Evolutionary conservation across 2,888 invertebrate genomes (phyloP).

Genomic region (Eremobia ochroleuca): DNA sequence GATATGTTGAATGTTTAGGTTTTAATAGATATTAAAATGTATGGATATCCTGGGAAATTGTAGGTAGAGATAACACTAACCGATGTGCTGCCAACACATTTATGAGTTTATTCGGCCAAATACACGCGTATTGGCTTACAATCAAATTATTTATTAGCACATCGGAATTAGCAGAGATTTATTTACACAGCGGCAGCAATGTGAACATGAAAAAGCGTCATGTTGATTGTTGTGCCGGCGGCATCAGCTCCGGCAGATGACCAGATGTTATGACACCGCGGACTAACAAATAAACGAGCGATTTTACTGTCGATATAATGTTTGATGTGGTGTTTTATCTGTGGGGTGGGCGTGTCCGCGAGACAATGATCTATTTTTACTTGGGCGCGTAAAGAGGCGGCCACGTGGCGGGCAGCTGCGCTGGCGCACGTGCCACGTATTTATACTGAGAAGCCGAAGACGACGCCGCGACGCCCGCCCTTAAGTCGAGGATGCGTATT

Average conservation of each 20-base stretch:
- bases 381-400: slow-evolving; percentile 84
- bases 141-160: slow-evolving; percentile 68
- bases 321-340: slow-evolving; percentile 91
- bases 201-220: slow-evolving; percentile 74
- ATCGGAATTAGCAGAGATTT: slow-evolving; percentile 69
- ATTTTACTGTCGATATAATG: slow-evolving; percentile 82
- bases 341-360: slow-evolving; percentile 86
- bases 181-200: slow-evolving; percentile 68
- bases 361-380: slow-evolving; percentile 91
- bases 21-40: background rate
- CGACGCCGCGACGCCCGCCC: slow-evolving; percentile 79
- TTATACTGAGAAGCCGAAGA: slow-evolving; percentile 80
- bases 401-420: slow-evolving; percentile 90
- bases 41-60: background rate
- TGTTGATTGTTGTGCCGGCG: slow-evolving; percentile 66
- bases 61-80: slow-evolving; percentile 16
- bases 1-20: background rate
- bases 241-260: slow-evolving; percentile 54
- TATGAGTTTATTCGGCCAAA: slow-evolving; percentile 53
- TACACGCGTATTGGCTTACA: slow-evolving; percentile 60
- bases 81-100: slow-evolving; percentile 38
- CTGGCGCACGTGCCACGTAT: slow-evolving; percentile 88
- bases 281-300: slow-evolving; percentile 82
- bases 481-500: slow-evolving; percentile 62
- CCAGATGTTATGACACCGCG: slow-evolving; percentile 73